phyloP scores from a whole-genome alignment of 2,113 vertebrate genomes.

The Caretta caretta region DNA sequence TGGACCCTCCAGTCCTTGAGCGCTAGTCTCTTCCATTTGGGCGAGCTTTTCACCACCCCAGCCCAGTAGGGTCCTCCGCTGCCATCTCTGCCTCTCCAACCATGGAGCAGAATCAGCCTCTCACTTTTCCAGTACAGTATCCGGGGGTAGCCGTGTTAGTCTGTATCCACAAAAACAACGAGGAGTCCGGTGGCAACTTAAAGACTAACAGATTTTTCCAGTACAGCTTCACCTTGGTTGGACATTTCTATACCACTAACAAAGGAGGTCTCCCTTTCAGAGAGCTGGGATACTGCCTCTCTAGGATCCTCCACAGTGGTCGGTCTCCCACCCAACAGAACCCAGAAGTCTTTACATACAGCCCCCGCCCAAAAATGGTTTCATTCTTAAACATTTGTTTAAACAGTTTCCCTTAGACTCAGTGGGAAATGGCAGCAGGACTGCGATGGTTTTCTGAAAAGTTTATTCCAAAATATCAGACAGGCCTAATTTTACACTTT shows the following conservation, averaged over 20 bases:
- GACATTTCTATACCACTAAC: neutral
- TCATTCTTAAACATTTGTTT: neutral
- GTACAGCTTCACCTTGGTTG: neutral
- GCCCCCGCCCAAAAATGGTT: neutral
- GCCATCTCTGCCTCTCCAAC: neutral
- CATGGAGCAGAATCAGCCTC: neutral
- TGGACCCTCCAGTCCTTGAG: neutral
- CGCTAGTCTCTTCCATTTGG: neutral
- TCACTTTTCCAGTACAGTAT: neutral
- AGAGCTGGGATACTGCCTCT: neutral
- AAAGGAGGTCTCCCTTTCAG: neutral
- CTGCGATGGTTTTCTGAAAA: constrained; percentile 9
- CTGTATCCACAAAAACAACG: no score
- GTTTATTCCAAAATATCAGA: neutral
- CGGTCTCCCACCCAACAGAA: neutral
- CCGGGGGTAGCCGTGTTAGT: no score
- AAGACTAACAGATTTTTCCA: neutral
- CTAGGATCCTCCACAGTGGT: neutral
- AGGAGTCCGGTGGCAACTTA: no score
- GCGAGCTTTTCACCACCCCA: neutral
- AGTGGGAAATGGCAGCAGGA: neutral
- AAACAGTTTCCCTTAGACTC: neutral
- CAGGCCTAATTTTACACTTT: neutral
- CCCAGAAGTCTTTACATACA: neutral
- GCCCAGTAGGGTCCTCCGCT: no score